phyloP scores from a whole-genome alignment of 2,113 vertebrate genomes.

The Xiphias gladius region DNA sequence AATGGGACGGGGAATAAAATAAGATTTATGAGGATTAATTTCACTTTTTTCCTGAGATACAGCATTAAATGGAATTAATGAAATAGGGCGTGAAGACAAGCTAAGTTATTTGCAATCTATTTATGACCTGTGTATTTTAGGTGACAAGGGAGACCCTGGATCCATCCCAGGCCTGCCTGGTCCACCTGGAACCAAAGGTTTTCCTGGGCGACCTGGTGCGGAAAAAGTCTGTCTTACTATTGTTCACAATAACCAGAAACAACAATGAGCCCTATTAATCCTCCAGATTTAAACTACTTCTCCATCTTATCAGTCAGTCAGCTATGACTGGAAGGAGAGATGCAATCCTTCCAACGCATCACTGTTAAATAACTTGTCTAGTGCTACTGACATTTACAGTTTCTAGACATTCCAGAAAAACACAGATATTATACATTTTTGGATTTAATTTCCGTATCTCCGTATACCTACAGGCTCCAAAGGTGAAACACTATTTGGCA shows the following conservation, averaged over 20 bases:
- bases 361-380: not conserved
- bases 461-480: constrained; percentile 51
- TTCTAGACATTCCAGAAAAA: not conserved
- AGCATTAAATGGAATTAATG: not conserved
- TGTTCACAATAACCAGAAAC: not conserved
- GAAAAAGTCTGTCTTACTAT: constrained; percentile 4
- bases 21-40: constrained; percentile 4
- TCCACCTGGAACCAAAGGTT: constrained; percentile 60
- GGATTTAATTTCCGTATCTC: not conserved
- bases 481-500: constrained; percentile 24
- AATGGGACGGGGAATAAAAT: not conserved
- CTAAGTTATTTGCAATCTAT: not conserved
- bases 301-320: not conserved
- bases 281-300: not conserved
- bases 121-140: constrained; percentile 47
- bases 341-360: not conserved
- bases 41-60: not conserved
- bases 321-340: not conserved
- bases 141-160: constrained; percentile 64
- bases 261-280: not conserved
- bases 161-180: constrained; percentile 52
- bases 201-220: constrained; percentile 67
- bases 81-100: not conserved
- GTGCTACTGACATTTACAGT: not conserved
- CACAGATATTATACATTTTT: not conserved